A percentile compares a stretch with the other conserved stretches of the same genome.
Evolutionary conservation across 2,113 vertebrate species (phyloP).

Genomic region (Ptyas mucosa): DNA sequence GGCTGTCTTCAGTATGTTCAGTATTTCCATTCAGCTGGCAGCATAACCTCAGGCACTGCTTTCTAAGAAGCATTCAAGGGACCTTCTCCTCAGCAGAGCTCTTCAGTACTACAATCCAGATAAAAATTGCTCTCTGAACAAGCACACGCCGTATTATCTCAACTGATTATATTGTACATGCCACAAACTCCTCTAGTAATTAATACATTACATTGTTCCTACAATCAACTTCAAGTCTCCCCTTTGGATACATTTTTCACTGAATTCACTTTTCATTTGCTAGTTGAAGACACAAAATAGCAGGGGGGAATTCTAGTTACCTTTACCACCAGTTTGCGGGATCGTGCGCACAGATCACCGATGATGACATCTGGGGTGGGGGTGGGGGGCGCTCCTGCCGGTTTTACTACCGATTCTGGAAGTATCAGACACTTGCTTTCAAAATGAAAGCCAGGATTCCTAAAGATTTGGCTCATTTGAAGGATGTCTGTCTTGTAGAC

Average conservation of each 20-base stretch:
- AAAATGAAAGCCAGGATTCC: not conserved
- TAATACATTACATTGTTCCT: not conserved
- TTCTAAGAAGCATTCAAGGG: not conserved
- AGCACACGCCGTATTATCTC: not conserved
- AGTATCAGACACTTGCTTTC: not conserved
- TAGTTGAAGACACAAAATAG: not conserved
- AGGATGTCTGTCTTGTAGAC: not conserved
- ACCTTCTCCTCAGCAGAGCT: not conserved
- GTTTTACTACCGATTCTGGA: not conserved
- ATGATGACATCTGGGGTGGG: too few species aligned
- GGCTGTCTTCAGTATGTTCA: not conserved
- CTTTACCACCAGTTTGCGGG: too few species aligned
- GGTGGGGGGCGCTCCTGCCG: too few species aligned
- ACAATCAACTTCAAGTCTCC: not conserved
- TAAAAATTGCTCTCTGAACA: not conserved
- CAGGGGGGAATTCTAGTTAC: not conserved
- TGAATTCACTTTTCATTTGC: not conserved
- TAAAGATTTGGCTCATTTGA: not conserved
- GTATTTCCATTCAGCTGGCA: not conserved
- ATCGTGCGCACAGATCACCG: too few species aligned
- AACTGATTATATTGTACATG: not conserved
- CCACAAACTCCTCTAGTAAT: not conserved
- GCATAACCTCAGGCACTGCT: not conserved
- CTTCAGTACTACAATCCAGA: not conserved
- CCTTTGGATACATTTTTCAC: not conserved